Evolutionary conservation across 2,888 invertebrate genomes (phyloP), one percentile per base, ranked within the genome.

Genomic region (Aquatica leii): DNA sequence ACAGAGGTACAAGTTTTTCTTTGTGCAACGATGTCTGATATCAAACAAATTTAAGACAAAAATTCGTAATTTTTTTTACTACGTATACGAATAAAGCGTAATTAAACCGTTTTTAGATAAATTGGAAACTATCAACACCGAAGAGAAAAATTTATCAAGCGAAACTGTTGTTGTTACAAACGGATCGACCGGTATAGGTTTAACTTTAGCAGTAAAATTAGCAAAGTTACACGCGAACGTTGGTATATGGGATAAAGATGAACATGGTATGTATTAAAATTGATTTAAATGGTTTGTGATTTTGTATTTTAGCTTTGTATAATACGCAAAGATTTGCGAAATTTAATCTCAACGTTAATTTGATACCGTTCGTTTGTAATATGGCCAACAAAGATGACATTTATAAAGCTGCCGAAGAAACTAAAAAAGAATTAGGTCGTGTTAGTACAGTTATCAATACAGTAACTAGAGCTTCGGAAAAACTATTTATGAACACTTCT

Each of bases 141-240:
- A n/a, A n/a, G 9, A 8, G 1, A 50, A 41, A 5, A 48, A 46
- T 18, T 51, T 62, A 14, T 14, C 20, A n/a, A 41, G 41, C 2
- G 63, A 63, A 46, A 58, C 24, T 12, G 21, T 63, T 6, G 58
- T 63, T 1, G 59, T 63, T 15, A 63, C 63, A 8, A 53, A 52
- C 18, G 53, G 58, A 18, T 40, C 37, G 14, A 31, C 20, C n/a
- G 58, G 50, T 41, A 15, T 63, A 18, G 63, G 63, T 40, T 14
- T 34, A 37, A 11, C 40, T 14, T 55, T 63, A 11, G 63, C 63
- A n/a, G 3, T 40, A 17, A 58, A 54, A 35, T 43, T 63, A 1
- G 59, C 37, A 15, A 54, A 35, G 15, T 15, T 54, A 17, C 34
- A 63, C 12, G 63, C 63, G 2, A 54, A 35, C 8, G 54, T 63